phyloP scores from a whole-genome alignment of 2,797 vertebrate genomes.

The Iguana delicatissima region DNA sequence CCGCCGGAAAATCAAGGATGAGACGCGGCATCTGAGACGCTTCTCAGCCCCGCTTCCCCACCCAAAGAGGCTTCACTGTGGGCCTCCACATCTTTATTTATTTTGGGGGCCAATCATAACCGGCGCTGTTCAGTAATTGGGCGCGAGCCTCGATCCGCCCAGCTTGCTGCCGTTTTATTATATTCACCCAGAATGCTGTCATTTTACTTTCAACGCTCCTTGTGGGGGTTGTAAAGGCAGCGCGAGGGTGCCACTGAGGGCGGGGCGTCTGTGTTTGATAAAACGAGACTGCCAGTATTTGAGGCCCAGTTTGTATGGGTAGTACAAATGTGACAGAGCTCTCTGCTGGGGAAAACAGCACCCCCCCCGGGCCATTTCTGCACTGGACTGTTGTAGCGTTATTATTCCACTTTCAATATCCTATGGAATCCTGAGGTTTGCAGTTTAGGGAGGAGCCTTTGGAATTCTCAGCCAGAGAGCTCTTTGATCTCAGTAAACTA shows the following conservation, averaged over 20 bases:
- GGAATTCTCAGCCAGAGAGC: no score
- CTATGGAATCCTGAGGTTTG: no score
- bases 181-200: background rate
- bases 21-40: no score
- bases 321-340: background rate
- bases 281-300: background rate
- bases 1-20: background rate
- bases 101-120: background rate
- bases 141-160: background rate
- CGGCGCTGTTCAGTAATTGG: no score
- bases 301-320: no score
- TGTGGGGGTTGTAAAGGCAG: background rate
- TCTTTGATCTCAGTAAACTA: no score
- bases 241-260: background rate
- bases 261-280: background rate
- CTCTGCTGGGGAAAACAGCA: background rate
- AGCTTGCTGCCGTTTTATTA: background rate
- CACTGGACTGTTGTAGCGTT: no score
- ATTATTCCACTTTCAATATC: no score
- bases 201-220: background rate
- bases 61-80: no score
- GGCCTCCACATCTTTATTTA: background rate
- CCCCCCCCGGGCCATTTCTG: no score
- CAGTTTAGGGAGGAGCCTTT: no score
- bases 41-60: no score